Base-by-base conservation (phyloP, 23 tunicate genomes). In the Botrylloides violaceus region DNA sequence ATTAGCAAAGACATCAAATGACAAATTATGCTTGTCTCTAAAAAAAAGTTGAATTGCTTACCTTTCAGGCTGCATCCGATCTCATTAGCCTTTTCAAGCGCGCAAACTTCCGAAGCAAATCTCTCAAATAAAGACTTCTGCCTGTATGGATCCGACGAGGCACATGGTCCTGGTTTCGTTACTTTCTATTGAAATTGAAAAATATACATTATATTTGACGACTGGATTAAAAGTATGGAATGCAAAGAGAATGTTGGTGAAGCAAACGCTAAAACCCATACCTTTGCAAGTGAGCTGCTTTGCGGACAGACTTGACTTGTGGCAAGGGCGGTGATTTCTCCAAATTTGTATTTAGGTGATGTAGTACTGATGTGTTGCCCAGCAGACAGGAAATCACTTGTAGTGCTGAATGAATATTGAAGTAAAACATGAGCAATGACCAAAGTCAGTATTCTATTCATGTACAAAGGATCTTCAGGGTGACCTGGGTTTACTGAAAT, bases 21-120 rank as follows among this genome's bases (percentile, higher is more conserved):
- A 6, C 7, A n/a, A 21, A 21, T 22, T n/a, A 18, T 12, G 7
- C 6, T 59, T 59, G 26, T n/a, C 9, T 7, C 9, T 15, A 43
- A 43, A 9, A 15, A 9, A 43, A 7, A 43, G 15, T 43, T 7
- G 9, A 7, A 7, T 59, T 12, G 7, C 28, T 12, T 31, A 63
- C 70, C 70, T 63, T 63, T 63, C 3, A 31, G 3, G 35, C 35
- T 9, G 32, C 35, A 15, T 29, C 35, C 35, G 3, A 25, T 33
- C 7, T 63, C 70, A 31, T 31, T 63, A 19, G 29, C 33, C 29
- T 63, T 63, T 31, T 63, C 70, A 19, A 33, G 23, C 3, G 34
- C 70, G 32, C 32, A 63, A 29, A 63, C 70, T 3, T 63, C 70
- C 7, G 70, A 63, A 29, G 70, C 70, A 63, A 63, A 63, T 31